Evolutionary conservation across 2,888 invertebrate species (phyloP), one percentile per base, ranked within the genome.

Genomic region (Eueremaeus valkanovi): DNA sequence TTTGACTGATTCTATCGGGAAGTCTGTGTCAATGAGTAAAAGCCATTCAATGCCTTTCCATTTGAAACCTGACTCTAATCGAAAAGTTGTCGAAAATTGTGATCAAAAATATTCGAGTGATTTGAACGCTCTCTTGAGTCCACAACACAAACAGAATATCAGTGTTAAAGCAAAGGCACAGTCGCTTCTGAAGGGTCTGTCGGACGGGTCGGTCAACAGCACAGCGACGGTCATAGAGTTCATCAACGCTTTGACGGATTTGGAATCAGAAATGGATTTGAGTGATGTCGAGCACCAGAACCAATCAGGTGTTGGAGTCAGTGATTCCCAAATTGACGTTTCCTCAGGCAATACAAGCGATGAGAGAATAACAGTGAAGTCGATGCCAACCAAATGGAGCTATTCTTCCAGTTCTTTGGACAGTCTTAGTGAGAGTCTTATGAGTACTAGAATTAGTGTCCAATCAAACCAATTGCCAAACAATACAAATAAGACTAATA

Each of bases 11-110:
- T 3, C 70, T 1, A 74, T 2, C n/a, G 16, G 31, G 24, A n/a
- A 55, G 8, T 42, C 66, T 21, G 24, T 66, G 66, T 45, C 74
- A n/a, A 68, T 66, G 6, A 42, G 31, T 40, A 49, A 66, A 31
- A 74, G 74, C 42, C 31, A 68, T 31, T 74, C 74, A 36, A 74
- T 74, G 74, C 74, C 74, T 33, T 63, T 74, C 55, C 21, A 3
- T 31, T 21, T 36, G 42, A 73, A 55, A 11, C 51, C 13, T n/a
- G 31, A 49, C 29, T 55, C 29, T 73, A 13, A 55, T 18, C 27
- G 24, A 55, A 33, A 21, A 33, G 29, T 36, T 70, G 58, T 29
- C 24, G 55, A 55, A 3, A 16, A 3, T 45, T 24, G 55, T 55
- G 24, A 55, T 55, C 55, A 27, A 24, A 45, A 16, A 45, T 18